Evolutionary conservation across 2,888 invertebrate species (phyloP).

Genomic region (Candidula unifasciata): DNA sequence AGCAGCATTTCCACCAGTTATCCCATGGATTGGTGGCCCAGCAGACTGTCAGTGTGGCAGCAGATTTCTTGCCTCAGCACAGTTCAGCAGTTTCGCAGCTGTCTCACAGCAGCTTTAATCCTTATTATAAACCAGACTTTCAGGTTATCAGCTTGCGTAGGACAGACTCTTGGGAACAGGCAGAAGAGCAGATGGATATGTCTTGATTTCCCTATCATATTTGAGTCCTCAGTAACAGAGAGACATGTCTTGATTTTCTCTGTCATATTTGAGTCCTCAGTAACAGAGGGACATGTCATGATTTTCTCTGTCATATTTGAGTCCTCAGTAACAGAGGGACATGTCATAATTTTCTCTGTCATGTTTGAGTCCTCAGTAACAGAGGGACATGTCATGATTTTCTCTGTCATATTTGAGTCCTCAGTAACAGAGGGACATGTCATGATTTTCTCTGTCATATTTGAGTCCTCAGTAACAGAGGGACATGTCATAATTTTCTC

Average conservation of each 20-base stretch:
- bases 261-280: background rate
- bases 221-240: background rate
- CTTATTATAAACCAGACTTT: background rate
- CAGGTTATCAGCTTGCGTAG: background rate
- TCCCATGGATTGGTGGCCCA: background rate
- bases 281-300: background rate
- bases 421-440: no score
- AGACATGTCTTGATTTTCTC: background rate
- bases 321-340: no score
- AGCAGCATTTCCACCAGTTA: background rate
- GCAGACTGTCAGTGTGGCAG: background rate
- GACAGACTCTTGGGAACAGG: constrained; percentile 25
- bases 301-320: no score
- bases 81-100: background rate
- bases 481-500: no score
- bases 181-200: constrained; percentile 44
- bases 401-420: no score
- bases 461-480: no score
- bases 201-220: background rate
- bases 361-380: no score
- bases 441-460: no score
- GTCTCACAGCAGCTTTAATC: background rate
- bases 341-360: no score
- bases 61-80: background rate
- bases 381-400: no score